Evolutionary conservation across 1,140 invertebrate species (phyloP), one percentile per base, ranked within the genome.

Genomic region (Dufourea novaeangliae): DNA sequence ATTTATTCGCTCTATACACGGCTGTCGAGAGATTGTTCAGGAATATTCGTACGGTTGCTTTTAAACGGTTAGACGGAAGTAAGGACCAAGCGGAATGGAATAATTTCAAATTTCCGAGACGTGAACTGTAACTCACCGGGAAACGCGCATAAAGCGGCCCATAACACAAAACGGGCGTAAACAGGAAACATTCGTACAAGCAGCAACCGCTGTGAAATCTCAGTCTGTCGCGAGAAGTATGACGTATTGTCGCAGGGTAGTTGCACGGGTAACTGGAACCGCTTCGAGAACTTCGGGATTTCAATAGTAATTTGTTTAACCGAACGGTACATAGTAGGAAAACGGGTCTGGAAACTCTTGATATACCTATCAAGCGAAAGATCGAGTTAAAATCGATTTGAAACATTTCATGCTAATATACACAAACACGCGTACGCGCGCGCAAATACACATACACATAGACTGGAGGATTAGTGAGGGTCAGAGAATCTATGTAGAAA

Each of bases 91-190:
- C 12, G 64, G 20, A 22, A 52, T 14, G 64, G 46, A 66, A 52
- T 52, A 52, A 67, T 67, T 67, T 32, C 25, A 67, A 52, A 52
- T 67, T 54, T 52, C 46, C 29, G 29, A 34, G 29, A 37, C n/a
- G 32, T 32, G 32, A 56, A 50, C 25, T 22, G 10, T 27, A 46
- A 63, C 39, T 66, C 44, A 17, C 34, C 17, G 17, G 50, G 34
- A 34, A 69, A 69, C 0, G 34, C 29, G 10, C 46, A 66, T 22
- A 69, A 56, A 69, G 10, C 52, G 14, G 1, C 17, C 8, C n/a
- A 0, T 20, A 41, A 56, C 67, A 17, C 52, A 3, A 29, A 29
- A 17, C 2, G 17, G n/a, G 2, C 3, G 29, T 6, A 25, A 39
- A 6, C 14, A 20, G 10, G 34, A 39, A 39, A 56, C 27, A 37